Conservation (phyloP, 1,140 invertebrate species). For the Adoxophyes honmai region DNA sequence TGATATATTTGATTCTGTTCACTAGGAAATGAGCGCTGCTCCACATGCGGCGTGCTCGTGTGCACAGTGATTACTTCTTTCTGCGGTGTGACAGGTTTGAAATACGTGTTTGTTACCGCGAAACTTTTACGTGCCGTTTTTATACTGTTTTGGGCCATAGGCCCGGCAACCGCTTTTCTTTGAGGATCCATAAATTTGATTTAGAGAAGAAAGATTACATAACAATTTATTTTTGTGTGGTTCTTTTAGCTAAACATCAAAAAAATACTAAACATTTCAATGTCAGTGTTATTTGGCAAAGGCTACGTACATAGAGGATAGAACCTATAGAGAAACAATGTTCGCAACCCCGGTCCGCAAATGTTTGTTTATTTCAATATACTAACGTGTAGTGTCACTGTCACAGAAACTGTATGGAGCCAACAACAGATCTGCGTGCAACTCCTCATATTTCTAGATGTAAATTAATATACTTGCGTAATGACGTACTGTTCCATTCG, state of each 20-base stretch:
- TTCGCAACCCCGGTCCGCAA: no score
- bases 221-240: background rate
- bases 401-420: no score
- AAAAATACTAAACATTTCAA: background rate
- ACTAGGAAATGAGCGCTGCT: constrained; percentile 39
- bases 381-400: no score
- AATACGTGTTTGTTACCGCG: constrained; percentile 39
- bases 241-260: background rate
- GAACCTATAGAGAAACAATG: no score
- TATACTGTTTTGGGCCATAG: constrained; percentile 46
- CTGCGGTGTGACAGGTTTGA: constrained; percentile 34
- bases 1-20: constrained; percentile 60
- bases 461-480: no score
- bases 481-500: no score
- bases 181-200: constrained; percentile 45
- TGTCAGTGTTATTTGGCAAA: no score
- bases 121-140: constrained; percentile 49
- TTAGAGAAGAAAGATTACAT: background rate
- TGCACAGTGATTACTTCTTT: constrained; percentile 62
- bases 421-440: no score
- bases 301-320: no score
- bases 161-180: constrained; percentile 43
- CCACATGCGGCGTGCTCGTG: constrained; percentile 50
- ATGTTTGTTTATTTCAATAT: no score
- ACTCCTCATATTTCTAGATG: no score